Conservation (phyloP, 2,113 vertebrate genomes). For the Romanogobio albipinnatus region DNA sequence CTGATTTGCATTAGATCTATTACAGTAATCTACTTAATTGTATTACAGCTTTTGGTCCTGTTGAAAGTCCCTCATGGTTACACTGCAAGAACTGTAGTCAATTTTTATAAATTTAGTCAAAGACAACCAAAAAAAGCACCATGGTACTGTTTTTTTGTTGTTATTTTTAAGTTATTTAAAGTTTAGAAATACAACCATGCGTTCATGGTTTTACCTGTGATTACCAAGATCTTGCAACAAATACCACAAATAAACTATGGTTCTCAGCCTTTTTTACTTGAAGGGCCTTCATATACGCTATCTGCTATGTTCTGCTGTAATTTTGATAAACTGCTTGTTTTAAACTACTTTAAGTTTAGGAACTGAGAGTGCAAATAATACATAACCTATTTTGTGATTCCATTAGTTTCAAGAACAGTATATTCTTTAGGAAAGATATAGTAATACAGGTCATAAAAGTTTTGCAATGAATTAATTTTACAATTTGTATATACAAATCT, state of each 20-base stretch:
- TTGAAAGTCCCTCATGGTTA: background rate
- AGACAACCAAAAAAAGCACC: background rate
- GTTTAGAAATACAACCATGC: no score
- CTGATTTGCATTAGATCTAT: background rate
- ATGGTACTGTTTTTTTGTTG: background rate
- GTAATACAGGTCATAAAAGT: background rate
- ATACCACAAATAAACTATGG: background rate
- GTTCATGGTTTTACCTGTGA: background rate
- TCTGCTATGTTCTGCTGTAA: background rate
- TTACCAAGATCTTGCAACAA: background rate
- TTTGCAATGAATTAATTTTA: background rate
- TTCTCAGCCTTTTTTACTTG: background rate
- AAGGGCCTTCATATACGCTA: background rate
- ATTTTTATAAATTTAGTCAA: background rate
- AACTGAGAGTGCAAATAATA: background rate
- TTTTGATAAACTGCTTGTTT: background rate
- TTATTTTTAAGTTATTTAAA: background rate
- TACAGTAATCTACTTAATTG: background rate
- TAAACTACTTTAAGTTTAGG: background rate
- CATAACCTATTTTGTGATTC: background rate
- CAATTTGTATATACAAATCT: background rate
- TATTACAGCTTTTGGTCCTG: background rate
- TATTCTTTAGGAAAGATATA: no score
- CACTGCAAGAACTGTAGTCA: background rate
- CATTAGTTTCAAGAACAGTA: background rate